Evolutionary conservation across 2,113 vertebrate species (phyloP), one percentile per base, ranked within the genome.

Genomic region (Caretta caretta): DNA sequence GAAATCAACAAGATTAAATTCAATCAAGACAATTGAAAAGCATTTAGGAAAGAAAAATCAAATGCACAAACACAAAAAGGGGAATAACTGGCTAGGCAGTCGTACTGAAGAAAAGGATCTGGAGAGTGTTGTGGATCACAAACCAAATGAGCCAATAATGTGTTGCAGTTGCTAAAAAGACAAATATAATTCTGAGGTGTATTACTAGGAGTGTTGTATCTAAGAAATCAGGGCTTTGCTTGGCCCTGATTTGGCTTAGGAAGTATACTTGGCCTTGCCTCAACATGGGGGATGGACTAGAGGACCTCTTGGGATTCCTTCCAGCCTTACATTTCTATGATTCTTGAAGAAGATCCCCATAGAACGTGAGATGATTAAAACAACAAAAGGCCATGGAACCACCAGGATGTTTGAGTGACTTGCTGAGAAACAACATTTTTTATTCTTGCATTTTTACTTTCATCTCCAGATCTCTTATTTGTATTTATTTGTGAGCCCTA

Each of bases 361-460:
- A 20, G 72, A 56, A 72, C 9, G 54, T 10, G 59, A 35, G 59
- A 62, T 35, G 3, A 62, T 62, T 49, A 80, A 14, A 48, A 46
- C 13, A 54, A 13, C 57, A 79, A 14, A 14, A 10, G 6, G 42
- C 50, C 80, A 38, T 42, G 92, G 94, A 83, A 65, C 72, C 54
- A 59, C 35, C 81, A 9, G 5, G 42, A 56, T 16, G 94, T 8
- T 7, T 84, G 2, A 8, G 29, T 2, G 56, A 59, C 0, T 6
- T 7, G 0, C 5, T 0, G 2, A 2, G 56, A 56, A 49, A 75
- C 17, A 75, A 38, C n/a, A 72, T 72, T 75, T 38, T 42, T n/a
- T 42, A 75, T 31, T 35, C 59, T 62, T 62, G 20, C n/a, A n/a
- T 42, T 75, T 75, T 35, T 75, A 8, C n/a, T 42, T 75, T 42